Percentiles rank a stretch among this genome's conserved stretches.
Evolutionary conservation across 2,797 vertebrate genomes (phyloP).

Genomic region (Phataginus tetradactyla): DNA sequence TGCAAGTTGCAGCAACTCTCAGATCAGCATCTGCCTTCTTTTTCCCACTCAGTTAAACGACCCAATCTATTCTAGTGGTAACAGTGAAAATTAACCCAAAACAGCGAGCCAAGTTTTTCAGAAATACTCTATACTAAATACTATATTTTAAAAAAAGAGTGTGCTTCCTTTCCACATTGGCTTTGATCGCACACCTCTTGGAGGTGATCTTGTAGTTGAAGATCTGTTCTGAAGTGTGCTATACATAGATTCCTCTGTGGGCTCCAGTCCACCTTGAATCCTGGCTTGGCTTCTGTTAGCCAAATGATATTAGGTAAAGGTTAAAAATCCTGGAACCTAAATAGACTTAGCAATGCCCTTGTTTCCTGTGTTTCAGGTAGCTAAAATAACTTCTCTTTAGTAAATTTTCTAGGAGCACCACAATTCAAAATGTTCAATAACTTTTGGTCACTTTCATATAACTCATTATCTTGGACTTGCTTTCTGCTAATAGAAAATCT

Average conservation of each 20-base stretch:
- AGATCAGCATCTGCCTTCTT: not conserved
- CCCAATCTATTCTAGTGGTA: not conserved
- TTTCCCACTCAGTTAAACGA: not conserved
- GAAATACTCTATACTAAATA: not conserved
- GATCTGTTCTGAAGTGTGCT: not conserved
- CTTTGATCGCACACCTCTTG: not conserved
- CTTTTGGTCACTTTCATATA: constrained; percentile 18
- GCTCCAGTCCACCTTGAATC: not conserved
- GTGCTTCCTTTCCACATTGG: not conserved
- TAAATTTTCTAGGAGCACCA: not conserved
- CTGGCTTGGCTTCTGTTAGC: not conserved
- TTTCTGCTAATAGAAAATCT: constrained; percentile 56
- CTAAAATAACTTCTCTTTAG: not conserved
- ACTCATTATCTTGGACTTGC: constrained; percentile 27
- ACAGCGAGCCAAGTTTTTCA: not conserved
- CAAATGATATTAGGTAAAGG: not conserved
- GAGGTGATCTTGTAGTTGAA: accelerated
- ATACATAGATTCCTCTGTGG: accelerated
- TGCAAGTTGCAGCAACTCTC: accelerated
- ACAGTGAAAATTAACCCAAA: not conserved
- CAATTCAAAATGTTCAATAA: constrained; percentile 39
- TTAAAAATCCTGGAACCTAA: not conserved
- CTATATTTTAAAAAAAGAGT: not conserved
- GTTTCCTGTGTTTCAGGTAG: not conserved
- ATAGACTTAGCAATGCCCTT: not conserved